Base-by-base conservation (phyloP, 2,888 invertebrate species). In the Myopa tessellatipennis region DNA sequence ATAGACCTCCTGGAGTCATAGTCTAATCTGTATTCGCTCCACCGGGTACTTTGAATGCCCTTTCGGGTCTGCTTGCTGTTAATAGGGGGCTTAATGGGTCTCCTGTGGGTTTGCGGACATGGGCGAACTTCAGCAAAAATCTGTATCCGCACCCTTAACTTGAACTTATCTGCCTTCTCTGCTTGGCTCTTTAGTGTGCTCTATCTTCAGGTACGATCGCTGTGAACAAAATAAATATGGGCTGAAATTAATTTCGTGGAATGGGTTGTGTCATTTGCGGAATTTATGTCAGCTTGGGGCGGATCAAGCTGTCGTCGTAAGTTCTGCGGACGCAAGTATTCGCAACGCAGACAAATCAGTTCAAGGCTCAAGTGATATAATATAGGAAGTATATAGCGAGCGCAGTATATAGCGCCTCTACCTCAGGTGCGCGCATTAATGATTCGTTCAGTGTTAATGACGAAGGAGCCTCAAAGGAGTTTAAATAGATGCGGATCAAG, bases 221-320 rank as follows among this genome's bases (percentile, higher is more conserved):
- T 75, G 26, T 69, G 26, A 58, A 45, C 58, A 26, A 68, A 68
- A 75, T 75, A 75, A 68, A 75, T 75, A 58, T 69, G 55, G 58
- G 40, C 52, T 50, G 45, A 75, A 74, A 74, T 74, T 74, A 74
- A 75, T 75, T 75, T 68, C 69, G 38, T 69, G 40, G 45, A 69
- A 75, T 60, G 75, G 58, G 40, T 68, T 75, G 68, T 75, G 68
- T 75, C 75, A 68, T 69, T 75, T 75, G 69, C 45, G 75, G 75
- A 75, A 75, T 75, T 75, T 75, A 68, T 75, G 75, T 75, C 75
- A 69, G 69, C 75, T 75, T 34, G 75, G 69, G 68, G 75, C 69
- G 69, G 75, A 75, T 75, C 69, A 69, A 69, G 75, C 45, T 75
- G 68, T 75, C 75, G 68, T 68, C 75, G 18, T 69, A 68, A 75